Evolutionary conservation across 2,797 vertebrate species (phyloP), one percentile per base, ranked within the genome.

Genomic region (Stomatorhinus walkeri): DNA sequence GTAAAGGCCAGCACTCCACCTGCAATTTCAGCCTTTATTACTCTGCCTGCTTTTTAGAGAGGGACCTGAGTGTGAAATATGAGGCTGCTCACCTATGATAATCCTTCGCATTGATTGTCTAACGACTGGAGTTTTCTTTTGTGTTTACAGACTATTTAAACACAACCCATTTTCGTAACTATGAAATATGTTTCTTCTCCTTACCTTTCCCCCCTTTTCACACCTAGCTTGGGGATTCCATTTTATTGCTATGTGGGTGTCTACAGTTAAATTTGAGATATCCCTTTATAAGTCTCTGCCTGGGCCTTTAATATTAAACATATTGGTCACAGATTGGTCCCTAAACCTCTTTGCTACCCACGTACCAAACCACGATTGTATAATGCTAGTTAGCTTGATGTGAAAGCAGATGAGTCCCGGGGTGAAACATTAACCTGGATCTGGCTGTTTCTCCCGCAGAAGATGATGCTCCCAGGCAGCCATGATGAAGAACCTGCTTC

Each of bases 401-500:
- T 48, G 22, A 43, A 24, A 48, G 81, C 68, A 22, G 76, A 16
- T 36, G 32, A 79, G 36, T 81, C 76, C 7, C 16, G 8, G 76
- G 76, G 76, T 81, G 36, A 43, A 43, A 81, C 36, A 81, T 36
- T 72, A 36, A 52, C 48, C 52, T 56, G 85, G 6, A 56, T 89
- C 89, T 8, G 93, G 90, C 92, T 96, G 89, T 90, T 96, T 89
- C 93, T 95, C 91, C 93, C 91, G 88, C 94, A 94, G 94, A 96
- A 96, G 95, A 94, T 93, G 90, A 95, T 90, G 92, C 92, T 94
- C 19, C 91, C 89, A 87, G 91, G 88, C 91, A 96, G 97, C 89
- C 95, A 95, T 54, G 95, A 96, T 91, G 96, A 97, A 56, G 95
- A 94, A 43, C 91, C 91, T 90, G 91, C 94, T 89, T 90, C 93